Evolutionary conservation across 2,113 vertebrate genomes (phyloP), one percentile per base, ranked within the genome.

Genomic region (Strigops habroptila): DNA sequence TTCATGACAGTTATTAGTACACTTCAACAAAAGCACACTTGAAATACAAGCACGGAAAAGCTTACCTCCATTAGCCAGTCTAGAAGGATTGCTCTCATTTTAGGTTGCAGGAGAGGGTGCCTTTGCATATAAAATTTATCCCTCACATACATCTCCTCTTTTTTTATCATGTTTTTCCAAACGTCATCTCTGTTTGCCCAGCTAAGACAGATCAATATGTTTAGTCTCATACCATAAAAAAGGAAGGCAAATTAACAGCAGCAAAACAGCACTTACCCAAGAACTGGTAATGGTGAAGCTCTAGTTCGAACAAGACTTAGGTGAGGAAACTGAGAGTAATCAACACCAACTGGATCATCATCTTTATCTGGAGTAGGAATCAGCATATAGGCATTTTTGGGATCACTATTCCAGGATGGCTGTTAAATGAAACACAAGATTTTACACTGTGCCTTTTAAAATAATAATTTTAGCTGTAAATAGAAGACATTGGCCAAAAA

Each of bases 11-110:
- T 81, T 90, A 75, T 39, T 85, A 92, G n/a, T 25, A 89, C 57
- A 57, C 77, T 81, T 91, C 33, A 93, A 63, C 48, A 75, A 89
- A 68, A 96, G 52, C 27, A 90, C 49, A 30, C 44, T 57, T 93
- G 48, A 89, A 77, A 37, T 46, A 73, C 8, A 60, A 30, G 52
- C 82, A 73, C 2, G 12, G 86, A 31, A 33, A 39, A 67, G 74
- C 98, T 97, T 51, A 99, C 99, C 99, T 99, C 99, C 98, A 99
- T 99, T 24, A 99, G 97, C 99, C 99, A 99, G 91, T 99, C 99
- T 93, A 99, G 97, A 31, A 99, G 98, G 90, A 99, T 97, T 1
- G 99, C 96, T 94, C 99, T 98, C 99, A 99, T 99, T 94, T 98
- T 99, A 49, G 99, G 98, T 97, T 99, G 98, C 71, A 99, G 97